These are phyloP conservation scores for Odontophorus gujanensis DNA, from an alignment of 2,113 vertebrate genomes.

Conservation along the genomic window DNA sequence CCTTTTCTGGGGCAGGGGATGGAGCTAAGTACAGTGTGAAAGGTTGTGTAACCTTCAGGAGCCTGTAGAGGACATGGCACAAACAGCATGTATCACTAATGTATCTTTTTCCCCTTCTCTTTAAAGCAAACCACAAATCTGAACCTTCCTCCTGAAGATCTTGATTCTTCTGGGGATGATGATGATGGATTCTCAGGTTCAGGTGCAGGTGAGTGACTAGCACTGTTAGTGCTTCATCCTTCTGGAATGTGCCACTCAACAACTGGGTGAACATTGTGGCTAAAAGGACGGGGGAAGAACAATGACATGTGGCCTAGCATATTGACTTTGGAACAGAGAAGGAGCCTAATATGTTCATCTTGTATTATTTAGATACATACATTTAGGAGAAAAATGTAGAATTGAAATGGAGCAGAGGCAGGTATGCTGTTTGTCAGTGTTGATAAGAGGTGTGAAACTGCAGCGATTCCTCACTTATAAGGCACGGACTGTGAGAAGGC, in stretches of 20 bases:
- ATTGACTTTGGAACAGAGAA: neutral
- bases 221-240: neutral
- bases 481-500: neutral
- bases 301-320: fast-evolving
- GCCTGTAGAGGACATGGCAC: neutral
- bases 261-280: neutral
- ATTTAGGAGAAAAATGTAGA: neutral
- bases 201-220: conserved; percentile 72
- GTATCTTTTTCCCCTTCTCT: neutral
- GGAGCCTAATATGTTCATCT: neutral
- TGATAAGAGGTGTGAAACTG: neutral
- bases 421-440: neutral
- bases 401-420: neutral
- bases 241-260: neutral
- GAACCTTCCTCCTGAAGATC: conserved; percentile 76
- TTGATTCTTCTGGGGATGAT: conserved; percentile 81
- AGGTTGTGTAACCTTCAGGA: neutral
- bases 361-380: neutral
- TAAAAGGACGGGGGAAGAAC: neutral
- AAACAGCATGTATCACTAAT: neutral
- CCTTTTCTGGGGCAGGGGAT: neutral
- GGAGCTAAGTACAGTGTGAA: neutral
- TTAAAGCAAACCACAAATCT: conserved; percentile 73
- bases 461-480: neutral
- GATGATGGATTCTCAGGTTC: conserved; percentile 79